A percentile compares a stretch with the other conserved stretches of the same genome.
Evolutionary conservation across 2,113 vertebrate species (phyloP).

Genomic region (Pelecanus crispus): DNA sequence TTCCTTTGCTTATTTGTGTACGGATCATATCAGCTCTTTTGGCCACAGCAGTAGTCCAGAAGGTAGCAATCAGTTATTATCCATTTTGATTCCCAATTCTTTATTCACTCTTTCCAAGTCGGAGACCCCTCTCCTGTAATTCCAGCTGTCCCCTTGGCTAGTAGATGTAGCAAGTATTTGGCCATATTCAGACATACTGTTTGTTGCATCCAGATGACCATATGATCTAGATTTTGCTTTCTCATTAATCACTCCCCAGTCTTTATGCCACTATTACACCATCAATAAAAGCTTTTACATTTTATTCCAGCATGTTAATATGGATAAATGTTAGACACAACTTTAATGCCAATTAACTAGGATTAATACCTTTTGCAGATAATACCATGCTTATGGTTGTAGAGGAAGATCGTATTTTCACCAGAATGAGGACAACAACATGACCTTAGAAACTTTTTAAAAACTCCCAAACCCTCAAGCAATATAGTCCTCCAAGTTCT

Average conservation of each 20-base stretch:
- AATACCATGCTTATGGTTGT: not conserved
- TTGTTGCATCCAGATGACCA: slow-evolving; percentile 17
- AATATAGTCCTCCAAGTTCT: not conserved
- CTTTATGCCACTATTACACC: not conserved
- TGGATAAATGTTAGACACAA: not conserved
- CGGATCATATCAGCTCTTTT: not conserved
- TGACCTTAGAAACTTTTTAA: not conserved
- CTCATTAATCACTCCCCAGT: slow-evolving; percentile 24
- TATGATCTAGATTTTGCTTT: slow-evolving; percentile 34
- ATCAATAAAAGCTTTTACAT: not conserved
- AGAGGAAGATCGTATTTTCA: not conserved
- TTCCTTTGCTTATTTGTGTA: not conserved
- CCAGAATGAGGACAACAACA: not conserved
- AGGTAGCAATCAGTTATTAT: slow-evolving; percentile 28
- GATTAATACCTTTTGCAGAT: not conserved
- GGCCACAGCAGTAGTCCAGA: slow-evolving; percentile 10
- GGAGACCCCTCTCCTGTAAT: slow-evolving; percentile 7
- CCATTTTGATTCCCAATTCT: not conserved
- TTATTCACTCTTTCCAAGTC: not conserved
- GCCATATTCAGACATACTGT: not conserved
- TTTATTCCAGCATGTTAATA: not conserved
- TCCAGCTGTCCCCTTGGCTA: slow-evolving; percentile 14
- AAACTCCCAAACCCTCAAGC: not conserved
- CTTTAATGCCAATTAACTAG: not conserved
- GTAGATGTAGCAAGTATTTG: not conserved